Conservation (phyloP, 2,888 invertebrate genomes). For the Ectemnius continuus region DNA sequence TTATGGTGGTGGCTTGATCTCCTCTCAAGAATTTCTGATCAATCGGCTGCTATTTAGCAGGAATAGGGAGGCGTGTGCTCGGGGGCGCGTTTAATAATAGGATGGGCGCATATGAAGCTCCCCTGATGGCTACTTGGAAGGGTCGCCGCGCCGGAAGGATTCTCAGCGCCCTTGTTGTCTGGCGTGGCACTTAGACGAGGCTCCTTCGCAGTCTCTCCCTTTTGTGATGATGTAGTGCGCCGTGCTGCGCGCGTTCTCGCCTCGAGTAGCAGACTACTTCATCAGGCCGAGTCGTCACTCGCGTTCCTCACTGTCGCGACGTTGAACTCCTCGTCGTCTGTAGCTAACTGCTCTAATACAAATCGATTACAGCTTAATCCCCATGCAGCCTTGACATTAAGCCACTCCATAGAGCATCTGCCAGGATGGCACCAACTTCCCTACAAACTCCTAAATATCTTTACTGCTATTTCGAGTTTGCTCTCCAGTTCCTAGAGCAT, state of each 20-base stretch:
- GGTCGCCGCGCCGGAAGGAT: conserved; percentile 26
- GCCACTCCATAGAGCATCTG: no score
- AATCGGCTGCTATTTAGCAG: conserved; percentile 3
- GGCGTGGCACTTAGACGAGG: conserved; percentile 32
- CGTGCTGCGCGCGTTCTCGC: conserved; percentile 11
- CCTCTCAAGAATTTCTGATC: not conserved
- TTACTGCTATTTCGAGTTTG: no score
- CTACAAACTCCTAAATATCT: no score
- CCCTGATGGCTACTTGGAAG: conserved; percentile 21
- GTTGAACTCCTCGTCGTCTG: no score
- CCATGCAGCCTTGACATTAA: no score
- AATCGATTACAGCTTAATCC: no score
- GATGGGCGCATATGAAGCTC: conserved; percentile 23
- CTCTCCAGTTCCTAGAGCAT: no score
- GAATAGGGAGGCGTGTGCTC: not conserved
- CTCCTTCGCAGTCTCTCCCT: conserved; percentile 35
- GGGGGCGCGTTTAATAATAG: conserved; percentile 28
- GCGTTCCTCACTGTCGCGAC: not conserved
- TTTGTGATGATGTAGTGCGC: conserved; percentile 14
- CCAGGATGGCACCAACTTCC: no score
- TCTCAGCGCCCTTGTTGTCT: conserved; percentile 35
- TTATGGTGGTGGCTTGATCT: not conserved
- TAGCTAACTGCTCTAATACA: no score
- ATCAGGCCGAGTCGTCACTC: conserved; percentile 2
- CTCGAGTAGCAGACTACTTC: conserved; percentile 23